Percentiles rank a stretch among this genome's conserved stretches.
Evolutionary conservation across 2,888 invertebrate genomes (phyloP).

Genomic region (Aquatica leii): DNA sequence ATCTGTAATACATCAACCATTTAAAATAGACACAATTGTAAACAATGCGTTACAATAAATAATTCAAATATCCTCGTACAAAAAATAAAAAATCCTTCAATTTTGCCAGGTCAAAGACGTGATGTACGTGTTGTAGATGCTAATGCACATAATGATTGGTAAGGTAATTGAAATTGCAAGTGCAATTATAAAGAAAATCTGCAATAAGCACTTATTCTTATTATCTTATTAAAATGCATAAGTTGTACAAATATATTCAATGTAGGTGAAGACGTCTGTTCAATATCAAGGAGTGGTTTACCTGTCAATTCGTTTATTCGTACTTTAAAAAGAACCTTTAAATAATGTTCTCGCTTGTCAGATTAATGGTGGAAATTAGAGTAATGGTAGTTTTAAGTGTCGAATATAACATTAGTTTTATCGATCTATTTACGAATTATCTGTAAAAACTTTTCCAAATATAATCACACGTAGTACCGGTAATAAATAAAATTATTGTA

Average conservation of each 20-base stretch:
- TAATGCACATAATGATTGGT: background rate
- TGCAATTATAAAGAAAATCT: background rate
- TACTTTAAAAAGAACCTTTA: background rate
- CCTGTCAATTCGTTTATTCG: background rate
- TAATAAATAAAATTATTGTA: no score
- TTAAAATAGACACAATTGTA: background rate
- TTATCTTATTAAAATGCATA: background rate
- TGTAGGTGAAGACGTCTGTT: background rate
- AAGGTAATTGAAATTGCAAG: constrained; percentile 17
- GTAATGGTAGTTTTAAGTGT: no score
- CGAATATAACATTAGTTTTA: no score
- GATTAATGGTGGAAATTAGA: no score
- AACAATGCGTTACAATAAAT: constrained; percentile 17
- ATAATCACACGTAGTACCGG: no score
- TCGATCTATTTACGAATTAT: no score
- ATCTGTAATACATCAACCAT: background rate
- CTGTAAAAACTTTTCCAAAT: no score
- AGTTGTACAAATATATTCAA: background rate
- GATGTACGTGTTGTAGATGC: constrained; percentile 16
- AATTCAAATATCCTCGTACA: constrained; percentile 15
- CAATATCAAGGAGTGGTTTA: background rate
- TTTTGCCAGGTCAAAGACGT: constrained; percentile 19
- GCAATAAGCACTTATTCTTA: background rate
- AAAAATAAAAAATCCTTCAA: constrained; percentile 19
- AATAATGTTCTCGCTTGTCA: no score